Percentiles rank a stretch among this genome's conserved stretches.
Evolutionary conservation across 1,140 invertebrate species (phyloP).

Genomic region (Ips typographus): DNA sequence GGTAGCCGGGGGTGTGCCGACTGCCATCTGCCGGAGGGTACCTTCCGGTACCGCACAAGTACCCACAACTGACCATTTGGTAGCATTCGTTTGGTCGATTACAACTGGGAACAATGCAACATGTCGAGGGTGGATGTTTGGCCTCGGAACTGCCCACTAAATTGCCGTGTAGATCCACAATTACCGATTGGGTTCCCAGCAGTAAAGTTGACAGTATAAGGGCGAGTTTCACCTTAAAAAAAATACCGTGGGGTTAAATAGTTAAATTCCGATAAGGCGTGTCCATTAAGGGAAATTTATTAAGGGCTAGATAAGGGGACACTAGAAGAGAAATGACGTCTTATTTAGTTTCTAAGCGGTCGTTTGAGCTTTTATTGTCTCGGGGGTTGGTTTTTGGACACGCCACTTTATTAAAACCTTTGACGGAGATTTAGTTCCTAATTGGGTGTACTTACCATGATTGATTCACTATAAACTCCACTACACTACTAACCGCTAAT

Average conservation of each 20-base stretch:
- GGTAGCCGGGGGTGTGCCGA: conserved; percentile 18
- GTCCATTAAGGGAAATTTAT: conserved; percentile 8
- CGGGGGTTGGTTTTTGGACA: background rate
- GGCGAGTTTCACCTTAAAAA: background rate
- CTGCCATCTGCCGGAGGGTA: conserved; percentile 19
- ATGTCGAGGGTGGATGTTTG: conserved; percentile 11
- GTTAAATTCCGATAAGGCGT: conserved; percentile 10
- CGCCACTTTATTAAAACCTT: background rate
- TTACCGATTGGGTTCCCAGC: background rate
- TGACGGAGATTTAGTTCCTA: too few relatives aligned
- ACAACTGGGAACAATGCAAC: conserved; percentile 31
- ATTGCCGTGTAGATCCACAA: conserved; percentile 13
- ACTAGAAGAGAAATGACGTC: conserved; percentile 9
- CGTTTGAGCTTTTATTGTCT: conserved; percentile 2
- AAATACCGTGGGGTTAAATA: background rate
- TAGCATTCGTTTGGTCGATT: conserved; percentile 8
- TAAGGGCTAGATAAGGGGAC: background rate
- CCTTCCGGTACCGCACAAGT: conserved; percentile 28
- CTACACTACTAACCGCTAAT: too few relatives aligned
- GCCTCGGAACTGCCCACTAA: conserved; percentile 5
- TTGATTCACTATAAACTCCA: too few relatives aligned
- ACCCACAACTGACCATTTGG: conserved; percentile 19
- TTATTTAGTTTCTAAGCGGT: conserved; percentile 5
- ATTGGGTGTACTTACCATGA: too few relatives aligned
- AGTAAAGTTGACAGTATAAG: background rate